These are phyloP conservation scores for Polypterus bichir DNA, from an alignment of 2,113 vertebrate genomes.

Conservation along the genomic window DNA sequence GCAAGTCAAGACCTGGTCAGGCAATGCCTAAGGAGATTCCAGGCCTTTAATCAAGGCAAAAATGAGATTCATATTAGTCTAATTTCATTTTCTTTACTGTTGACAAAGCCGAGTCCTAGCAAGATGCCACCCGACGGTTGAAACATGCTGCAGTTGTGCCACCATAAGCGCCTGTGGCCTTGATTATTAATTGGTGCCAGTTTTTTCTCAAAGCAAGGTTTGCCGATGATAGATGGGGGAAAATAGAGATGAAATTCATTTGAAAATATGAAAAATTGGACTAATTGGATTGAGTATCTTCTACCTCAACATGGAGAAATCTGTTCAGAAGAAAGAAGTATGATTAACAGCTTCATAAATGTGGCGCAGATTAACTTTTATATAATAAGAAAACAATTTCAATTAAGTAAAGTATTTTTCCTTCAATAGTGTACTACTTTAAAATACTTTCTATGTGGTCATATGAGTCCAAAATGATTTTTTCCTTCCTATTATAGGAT, in stretches of 20 bases:
- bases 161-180: constrained; percentile 57
- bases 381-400: too few relatives aligned
- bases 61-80: constrained; percentile 81
- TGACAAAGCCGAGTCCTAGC: constrained; percentile 55
- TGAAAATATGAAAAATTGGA: constrained; percentile 57
- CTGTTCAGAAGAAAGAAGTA: constrained; percentile 40
- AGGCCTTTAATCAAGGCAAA: constrained; percentile 88
- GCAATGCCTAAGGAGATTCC: constrained; percentile 76
- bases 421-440: too few relatives aligned
- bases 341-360: constrained; percentile 39
- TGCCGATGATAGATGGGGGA: constrained; percentile 67
- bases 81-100: constrained; percentile 84
- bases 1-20: constrained; percentile 62
- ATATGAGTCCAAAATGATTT: too few relatives aligned
- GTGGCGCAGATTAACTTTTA: too few relatives aligned
- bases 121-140: constrained; percentile 82
- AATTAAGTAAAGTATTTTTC: too few relatives aligned
- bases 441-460: too few relatives aligned
- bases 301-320: constrained; percentile 41
- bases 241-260: constrained; percentile 66
- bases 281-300: constrained; percentile 54
- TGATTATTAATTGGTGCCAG: constrained; percentile 76
- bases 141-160: constrained; percentile 61
- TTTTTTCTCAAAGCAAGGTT: constrained; percentile 74
- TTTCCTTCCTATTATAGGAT: too few relatives aligned